phyloP scores from a whole-genome alignment of 2,113 vertebrate species.

The Phainopepla nitens region DNA sequence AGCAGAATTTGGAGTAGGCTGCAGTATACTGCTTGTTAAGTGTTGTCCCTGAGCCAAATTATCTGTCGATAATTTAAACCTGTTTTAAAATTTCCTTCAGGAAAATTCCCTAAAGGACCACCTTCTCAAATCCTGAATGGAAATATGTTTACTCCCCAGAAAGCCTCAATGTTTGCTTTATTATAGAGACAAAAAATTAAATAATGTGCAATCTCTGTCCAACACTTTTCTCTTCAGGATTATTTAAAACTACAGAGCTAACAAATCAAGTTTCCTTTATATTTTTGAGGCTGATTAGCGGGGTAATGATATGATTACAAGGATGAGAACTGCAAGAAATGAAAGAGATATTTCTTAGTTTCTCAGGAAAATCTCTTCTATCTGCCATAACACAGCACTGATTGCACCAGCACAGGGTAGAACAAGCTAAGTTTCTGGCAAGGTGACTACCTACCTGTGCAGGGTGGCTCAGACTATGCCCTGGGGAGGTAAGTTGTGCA shows the following conservation, averaged over 20 bases:
- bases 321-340: constrained; percentile 5
- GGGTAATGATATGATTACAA: background rate
- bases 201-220: background rate
- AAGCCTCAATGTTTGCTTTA: background rate
- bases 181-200: background rate
- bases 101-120: background rate
- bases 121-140: background rate
- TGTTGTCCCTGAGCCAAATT: background rate
- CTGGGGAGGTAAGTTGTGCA: background rate
- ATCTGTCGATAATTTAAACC: background rate
- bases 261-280: background rate
- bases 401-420: background rate
- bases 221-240: background rate
- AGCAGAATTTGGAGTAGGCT: background rate
- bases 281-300: background rate
- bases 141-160: background rate
- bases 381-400: background rate
- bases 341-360: background rate
- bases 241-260: constrained; percentile 28
- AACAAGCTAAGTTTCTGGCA: background rate
- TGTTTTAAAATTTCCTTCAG: background rate
- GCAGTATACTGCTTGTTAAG: background rate
- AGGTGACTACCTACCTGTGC: background rate
- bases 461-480: background rate
- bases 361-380: background rate